These are phyloP conservation scores for Conistra vaccinii DNA, from an alignment of 2,888 invertebrate genomes.

Conservation along the genomic window DNA sequence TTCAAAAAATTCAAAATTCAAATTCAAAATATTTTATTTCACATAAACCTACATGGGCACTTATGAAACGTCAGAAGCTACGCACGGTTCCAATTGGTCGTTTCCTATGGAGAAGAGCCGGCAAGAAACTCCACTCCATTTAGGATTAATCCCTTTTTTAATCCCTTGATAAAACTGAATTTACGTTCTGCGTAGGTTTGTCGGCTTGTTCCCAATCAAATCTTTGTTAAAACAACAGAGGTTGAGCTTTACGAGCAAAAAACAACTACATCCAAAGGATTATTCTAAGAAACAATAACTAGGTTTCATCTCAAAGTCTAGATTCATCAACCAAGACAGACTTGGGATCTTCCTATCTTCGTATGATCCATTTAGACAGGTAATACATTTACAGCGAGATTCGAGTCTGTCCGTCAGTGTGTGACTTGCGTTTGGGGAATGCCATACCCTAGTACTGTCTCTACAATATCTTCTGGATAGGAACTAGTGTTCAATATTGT, in stretches of 20 bases:
- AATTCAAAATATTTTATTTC: too few relatives aligned
- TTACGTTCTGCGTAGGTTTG: neutral
- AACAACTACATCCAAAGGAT: neutral
- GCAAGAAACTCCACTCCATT: too few relatives aligned
- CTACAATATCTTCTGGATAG: neutral
- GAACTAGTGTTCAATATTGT: too few relatives aligned
- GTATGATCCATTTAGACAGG: constrained; percentile 34
- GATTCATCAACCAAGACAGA: constrained; percentile 1
- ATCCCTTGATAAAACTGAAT: neutral
- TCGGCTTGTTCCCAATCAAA: too few relatives aligned
- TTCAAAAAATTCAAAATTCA: too few relatives aligned
- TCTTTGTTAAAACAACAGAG: neutral
- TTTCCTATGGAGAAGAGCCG: too few relatives aligned
- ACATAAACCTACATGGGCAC: too few relatives aligned
- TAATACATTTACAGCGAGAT: constrained; percentile 34
- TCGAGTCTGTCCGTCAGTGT: neutral
- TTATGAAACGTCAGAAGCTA: too few relatives aligned
- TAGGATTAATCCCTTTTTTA: too few relatives aligned
- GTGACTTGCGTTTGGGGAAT: constrained; percentile 12
- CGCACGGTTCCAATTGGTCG: too few relatives aligned
- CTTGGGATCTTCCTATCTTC: neutral
- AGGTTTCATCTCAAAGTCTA: constrained; percentile 3
- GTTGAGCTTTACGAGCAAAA: neutral
- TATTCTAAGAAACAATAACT: constrained; percentile 7
- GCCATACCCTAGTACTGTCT: neutral